A percentile compares a stretch with the other conserved stretches of the same genome.
Conservation (phyloP, 2,113 vertebrate genomes). For the Nannobrachium achirus region DNA sequence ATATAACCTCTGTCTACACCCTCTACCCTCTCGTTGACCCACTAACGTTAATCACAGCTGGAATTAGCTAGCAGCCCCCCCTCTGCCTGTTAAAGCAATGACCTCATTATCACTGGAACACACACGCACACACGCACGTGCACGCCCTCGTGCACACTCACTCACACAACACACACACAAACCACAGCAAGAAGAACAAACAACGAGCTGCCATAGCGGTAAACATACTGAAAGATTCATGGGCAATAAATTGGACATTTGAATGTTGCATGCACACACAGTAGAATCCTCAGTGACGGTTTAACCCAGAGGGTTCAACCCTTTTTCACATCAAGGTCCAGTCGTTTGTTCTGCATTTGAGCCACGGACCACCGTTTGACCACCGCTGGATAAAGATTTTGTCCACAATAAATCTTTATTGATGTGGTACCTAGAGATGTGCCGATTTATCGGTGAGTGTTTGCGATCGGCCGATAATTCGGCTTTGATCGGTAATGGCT, state of each 20-base stretch:
- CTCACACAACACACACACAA: constrained; percentile 35
- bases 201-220: constrained; percentile 38
- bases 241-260: constrained; percentile 30
- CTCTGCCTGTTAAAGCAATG: constrained; percentile 56
- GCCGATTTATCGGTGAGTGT: too few relatives aligned
- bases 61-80: constrained; percentile 70
- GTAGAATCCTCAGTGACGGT: not conserved
- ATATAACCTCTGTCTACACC: constrained; percentile 65
- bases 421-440: too few relatives aligned
- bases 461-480: too few relatives aligned
- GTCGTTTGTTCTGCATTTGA: too few relatives aligned
- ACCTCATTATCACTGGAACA: constrained; percentile 69
- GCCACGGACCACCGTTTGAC: too few relatives aligned
- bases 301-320: too few relatives aligned
- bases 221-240: constrained; percentile 64
- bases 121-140: constrained; percentile 36
- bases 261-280: constrained; percentile 27
- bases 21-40: constrained; percentile 69
- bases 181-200: not conserved
- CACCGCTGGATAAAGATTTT: too few relatives aligned
- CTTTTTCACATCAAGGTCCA: too few relatives aligned
- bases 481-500: too few relatives aligned
- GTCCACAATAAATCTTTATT: too few relatives aligned
- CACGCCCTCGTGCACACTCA: constrained; percentile 7
- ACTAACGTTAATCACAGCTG: constrained; percentile 76